These are phyloP conservation scores for Bos javanicus DNA, from an alignment of 2,113 vertebrate genomes.

Conservation along the genomic window DNA sequence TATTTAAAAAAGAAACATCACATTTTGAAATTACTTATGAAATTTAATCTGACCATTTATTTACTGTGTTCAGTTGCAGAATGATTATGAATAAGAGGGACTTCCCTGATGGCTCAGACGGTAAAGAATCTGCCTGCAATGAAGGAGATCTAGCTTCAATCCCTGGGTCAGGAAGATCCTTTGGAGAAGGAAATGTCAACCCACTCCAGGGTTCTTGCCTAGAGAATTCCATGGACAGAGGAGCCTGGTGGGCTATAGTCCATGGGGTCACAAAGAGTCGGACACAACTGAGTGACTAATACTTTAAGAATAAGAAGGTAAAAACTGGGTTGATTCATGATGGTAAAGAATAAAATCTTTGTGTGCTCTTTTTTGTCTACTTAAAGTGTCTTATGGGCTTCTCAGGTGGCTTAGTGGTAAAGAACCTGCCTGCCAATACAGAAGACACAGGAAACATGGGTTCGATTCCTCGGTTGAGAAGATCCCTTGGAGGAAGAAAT, in stretches of 20 bases:
- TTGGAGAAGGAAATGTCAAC: neutral
- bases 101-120: neutral
- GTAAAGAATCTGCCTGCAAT: neutral
- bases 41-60: neutral
- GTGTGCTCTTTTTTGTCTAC: neutral
- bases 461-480: neutral
- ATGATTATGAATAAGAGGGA: neutral
- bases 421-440: neutral
- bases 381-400: neutral
- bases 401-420: neutral
- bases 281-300: neutral
- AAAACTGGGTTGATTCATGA: neutral
- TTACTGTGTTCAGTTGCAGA: neutral
- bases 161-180: neutral
- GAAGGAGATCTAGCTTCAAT: neutral
- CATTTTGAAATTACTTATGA: neutral
- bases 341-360: neutral
- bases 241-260: neutral
- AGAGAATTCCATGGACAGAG: neutral
- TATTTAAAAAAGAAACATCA: neutral
- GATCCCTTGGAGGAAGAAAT: neutral
- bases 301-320: neutral
- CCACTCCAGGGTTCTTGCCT: neutral
- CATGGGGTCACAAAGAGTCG: neutral
- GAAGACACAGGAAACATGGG: neutral